Evolutionary conservation across 2,888 invertebrate genomes (phyloP), one percentile per base, ranked within the genome.

Genomic region (Clostera curtula): DNA sequence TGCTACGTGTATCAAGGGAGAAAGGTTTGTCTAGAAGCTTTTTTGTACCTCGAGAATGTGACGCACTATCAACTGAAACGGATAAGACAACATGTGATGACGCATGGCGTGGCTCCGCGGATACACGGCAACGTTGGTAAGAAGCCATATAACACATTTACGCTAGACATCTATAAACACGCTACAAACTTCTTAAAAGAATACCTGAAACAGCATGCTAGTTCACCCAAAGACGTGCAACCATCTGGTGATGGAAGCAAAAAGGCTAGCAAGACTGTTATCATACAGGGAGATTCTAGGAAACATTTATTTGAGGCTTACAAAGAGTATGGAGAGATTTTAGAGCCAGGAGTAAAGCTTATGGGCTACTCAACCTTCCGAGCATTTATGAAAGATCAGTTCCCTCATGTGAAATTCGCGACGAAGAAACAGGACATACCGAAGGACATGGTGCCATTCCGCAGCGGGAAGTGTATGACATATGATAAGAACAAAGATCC

Each of bases 331-430:
- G 90, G 91, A 36, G 89, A 89, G 57, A 87, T 89, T 40, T 67
- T 89, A 26, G 89, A 90, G 49, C 89, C 90, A 0, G 88, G 88
- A 27, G 87, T 90, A 7, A 92, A 92, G 66, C 73, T 90, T 8
- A 91, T 93, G 91, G 92, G 92, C 0, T 93, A 92, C 52, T 91
- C 92, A 1, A 92, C 92, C 5, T 93, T 93, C 72, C 82, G 92
- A 37, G 89, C 91, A 48, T 93, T 92, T 56, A 90, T 93, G 89
- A 92, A 91, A 58, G 91, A 91, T 49, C 92, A 92, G 57, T 93
- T 92, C 64, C 91, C 92, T 1, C 89, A 91, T 49, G 89, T 92
- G 3, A 90, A 89, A 56, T 92, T 92, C 56, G 90, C 89, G 36
- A 87, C 87, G 1, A 88, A 88, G 50, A 85, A 82, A 42, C 75